A percentile compares a stretch with the other conserved stretches of the same genome.
Conservation (phyloP, 2,888 invertebrate species). For the Coronaproctus castanopsis region DNA sequence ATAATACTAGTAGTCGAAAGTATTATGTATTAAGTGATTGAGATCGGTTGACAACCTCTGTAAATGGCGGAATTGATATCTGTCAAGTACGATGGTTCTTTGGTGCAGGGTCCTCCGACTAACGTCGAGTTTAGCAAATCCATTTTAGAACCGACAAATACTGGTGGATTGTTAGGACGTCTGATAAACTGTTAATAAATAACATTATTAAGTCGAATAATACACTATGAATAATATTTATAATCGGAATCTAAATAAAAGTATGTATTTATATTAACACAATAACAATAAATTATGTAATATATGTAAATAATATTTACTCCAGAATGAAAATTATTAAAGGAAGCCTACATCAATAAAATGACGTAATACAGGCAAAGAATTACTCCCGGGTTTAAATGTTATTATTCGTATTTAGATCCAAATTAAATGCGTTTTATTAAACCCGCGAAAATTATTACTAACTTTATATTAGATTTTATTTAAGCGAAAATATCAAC, state of each 20-base stretch:
- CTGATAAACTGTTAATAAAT: not conserved
- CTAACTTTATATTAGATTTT: too few species aligned
- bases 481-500: too few species aligned
- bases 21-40: not conserved
- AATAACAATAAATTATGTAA: not conserved
- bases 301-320: not conserved
- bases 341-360: too few species aligned
- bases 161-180: not conserved
- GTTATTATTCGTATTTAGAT: too few species aligned
- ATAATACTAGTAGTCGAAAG: too few species aligned
- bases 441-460: too few species aligned
- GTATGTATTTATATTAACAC: not conserved
- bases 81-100: not conserved
- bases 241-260: not conserved
- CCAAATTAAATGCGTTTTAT: too few species aligned
- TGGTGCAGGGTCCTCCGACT: constrained; percentile 6
- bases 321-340: not conserved
- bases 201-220: too few species aligned
- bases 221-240: too few species aligned
- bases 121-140: constrained; percentile 4
- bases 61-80: constrained; percentile 5
- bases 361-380: too few species aligned
- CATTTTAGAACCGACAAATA: constrained; percentile 1
- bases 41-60: constrained; percentile 2
- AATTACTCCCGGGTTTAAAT: too few species aligned